Percentiles rank a stretch among this genome's conserved stretches.
Conservation (phyloP, 2,888 invertebrate genomes). For the Leuctra nigra region DNA sequence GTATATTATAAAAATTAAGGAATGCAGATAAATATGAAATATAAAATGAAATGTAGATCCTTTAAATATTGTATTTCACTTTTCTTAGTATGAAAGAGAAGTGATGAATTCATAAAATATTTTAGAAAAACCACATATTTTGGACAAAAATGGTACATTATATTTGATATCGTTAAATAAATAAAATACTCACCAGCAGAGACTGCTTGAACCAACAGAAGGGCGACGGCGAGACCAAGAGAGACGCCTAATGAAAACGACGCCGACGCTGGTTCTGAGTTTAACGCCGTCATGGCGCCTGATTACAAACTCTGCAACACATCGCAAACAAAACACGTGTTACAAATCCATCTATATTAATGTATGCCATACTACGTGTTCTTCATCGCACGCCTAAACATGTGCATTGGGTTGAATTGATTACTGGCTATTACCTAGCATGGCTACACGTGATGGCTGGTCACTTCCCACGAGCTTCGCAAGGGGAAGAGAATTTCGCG, state of each 20-base stretch:
- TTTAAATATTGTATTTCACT: too few species aligned
- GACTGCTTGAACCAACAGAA: slow-evolving; percentile 1
- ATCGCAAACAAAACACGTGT: not conserved
- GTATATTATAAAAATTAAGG: too few species aligned
- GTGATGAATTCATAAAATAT: not conserved
- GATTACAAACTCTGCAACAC: slow-evolving; percentile 11
- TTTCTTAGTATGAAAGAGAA: too few species aligned
- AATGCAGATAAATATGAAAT: too few species aligned
- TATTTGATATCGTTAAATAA: too few species aligned
- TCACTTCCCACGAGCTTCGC: slow-evolving; percentile 11
- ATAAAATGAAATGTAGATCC: too few species aligned
- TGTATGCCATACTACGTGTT: too few species aligned
- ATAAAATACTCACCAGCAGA: slow-evolving; percentile 8
- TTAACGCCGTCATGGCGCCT: slow-evolving; percentile 18
- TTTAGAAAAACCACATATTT: too few species aligned
- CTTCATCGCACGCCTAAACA: slow-evolving; percentile 6
- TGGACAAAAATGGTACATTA: too few species aligned
- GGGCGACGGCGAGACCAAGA: slow-evolving; percentile 12
- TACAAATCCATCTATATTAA: too few species aligned
- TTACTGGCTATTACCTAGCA: slow-evolving; percentile 10
- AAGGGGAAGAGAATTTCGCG: too few species aligned
- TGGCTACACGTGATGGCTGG: slow-evolving; percentile 3
- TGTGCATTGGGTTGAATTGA: slow-evolving; percentile 13
- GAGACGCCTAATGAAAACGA: slow-evolving; percentile 11
- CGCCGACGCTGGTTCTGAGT: slow-evolving; percentile 6